phyloP scores from a whole-genome alignment of 2,113 vertebrate genomes.

The Bettongia penicillata region DNA sequence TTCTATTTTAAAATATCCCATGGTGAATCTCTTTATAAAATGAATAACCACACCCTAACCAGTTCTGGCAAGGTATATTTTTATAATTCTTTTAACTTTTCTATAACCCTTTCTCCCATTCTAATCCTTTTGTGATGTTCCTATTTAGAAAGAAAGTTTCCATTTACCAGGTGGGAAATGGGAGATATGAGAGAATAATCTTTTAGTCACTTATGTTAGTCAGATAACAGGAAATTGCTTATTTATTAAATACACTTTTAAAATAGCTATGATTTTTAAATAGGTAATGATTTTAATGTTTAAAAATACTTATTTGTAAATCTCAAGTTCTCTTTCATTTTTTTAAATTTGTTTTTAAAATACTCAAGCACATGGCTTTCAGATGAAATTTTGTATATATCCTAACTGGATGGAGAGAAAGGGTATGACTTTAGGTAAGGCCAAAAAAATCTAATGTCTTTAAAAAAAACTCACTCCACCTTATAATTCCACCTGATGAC shows the following conservation, averaged over 20 bases:
- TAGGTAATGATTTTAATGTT: not conserved
- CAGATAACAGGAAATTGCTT: not conserved
- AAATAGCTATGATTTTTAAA: not conserved
- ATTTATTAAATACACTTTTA: not conserved
- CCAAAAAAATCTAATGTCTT: not conserved
- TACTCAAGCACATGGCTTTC: not conserved
- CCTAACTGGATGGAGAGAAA: not conserved
- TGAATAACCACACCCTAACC: not conserved
- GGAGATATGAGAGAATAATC: constrained; percentile 13
- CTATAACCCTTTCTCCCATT: not conserved
- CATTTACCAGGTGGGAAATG: not conserved
- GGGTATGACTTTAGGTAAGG: not conserved
- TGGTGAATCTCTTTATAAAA: not conserved
- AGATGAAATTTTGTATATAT: not conserved
- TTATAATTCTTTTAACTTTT: not conserved
- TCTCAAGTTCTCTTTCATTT: not conserved
- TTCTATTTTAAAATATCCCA: not conserved
- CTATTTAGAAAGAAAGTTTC: not conserved
- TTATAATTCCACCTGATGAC: not conserved
- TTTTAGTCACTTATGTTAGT: not conserved
- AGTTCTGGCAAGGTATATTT: not conserved
- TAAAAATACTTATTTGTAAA: not conserved
- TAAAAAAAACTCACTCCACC: not conserved
- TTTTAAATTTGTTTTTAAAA: not conserved
- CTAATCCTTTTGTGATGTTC: not conserved